Conservation (phyloP, 2,113 vertebrate species). For the Motacilla alba region DNA sequence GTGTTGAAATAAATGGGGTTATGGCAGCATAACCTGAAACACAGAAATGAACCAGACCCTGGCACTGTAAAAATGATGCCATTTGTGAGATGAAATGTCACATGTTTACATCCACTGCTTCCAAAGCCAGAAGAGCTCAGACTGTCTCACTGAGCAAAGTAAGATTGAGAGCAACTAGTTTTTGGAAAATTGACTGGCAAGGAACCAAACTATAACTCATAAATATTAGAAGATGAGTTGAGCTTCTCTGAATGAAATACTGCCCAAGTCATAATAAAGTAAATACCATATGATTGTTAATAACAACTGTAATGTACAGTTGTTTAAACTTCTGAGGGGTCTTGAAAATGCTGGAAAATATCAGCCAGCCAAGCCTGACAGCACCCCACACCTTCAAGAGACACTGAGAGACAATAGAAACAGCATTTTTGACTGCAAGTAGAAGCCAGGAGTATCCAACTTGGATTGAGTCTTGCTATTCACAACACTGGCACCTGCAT, state of each 20-base stretch:
- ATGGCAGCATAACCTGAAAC: background rate
- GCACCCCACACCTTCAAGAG: background rate
- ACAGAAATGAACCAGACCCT: background rate
- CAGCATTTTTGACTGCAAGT: background rate
- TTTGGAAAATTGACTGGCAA: background rate
- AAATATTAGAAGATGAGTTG: background rate
- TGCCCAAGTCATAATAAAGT: background rate
- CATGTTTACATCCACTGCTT: background rate
- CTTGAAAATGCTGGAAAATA: background rate
- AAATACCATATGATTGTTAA: background rate
- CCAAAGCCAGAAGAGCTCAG: background rate
- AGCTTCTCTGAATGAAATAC: background rate
- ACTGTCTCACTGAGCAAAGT: background rate
- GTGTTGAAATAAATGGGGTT: background rate
- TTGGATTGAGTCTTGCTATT: background rate
- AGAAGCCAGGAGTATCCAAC: background rate
- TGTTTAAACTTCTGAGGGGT: background rate
- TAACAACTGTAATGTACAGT: background rate
- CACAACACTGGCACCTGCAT: background rate
- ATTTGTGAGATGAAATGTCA: background rate
- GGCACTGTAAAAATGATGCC: background rate
- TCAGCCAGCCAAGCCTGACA: background rate
- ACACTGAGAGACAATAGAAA: background rate
- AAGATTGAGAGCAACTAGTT: background rate
- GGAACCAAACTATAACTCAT: background rate